A percentile compares a stretch with the other conserved stretches of the same genome.
phyloP scores from a whole-genome alignment of 2,888 invertebrate species.

The Chelonus formosanus region DNA sequence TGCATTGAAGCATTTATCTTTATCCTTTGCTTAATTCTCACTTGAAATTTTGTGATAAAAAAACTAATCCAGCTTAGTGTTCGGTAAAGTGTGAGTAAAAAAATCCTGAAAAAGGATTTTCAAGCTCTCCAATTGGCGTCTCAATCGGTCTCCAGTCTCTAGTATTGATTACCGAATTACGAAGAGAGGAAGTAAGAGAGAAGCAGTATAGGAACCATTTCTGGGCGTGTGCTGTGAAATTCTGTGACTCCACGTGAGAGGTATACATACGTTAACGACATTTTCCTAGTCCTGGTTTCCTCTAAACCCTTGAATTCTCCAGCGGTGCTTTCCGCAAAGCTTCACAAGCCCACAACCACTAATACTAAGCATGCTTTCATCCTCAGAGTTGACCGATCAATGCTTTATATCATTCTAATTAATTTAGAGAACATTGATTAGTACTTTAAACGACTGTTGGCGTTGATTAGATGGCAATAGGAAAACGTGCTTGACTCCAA shows the following conservation, averaged over 20 bases:
- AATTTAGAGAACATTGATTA: constrained; percentile 42
- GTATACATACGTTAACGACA: constrained; percentile 36
- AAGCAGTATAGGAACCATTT: constrained; percentile 12
- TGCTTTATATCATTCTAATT: constrained; percentile 42
- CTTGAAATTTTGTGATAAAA: neutral
- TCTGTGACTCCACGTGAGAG: constrained; percentile 11
- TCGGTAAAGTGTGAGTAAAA: neutral
- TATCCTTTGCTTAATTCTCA: neutral
- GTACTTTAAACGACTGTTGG: constrained; percentile 38
- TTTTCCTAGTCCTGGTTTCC: constrained; percentile 32
- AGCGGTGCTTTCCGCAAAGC: constrained; percentile 28
- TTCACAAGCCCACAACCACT: constrained; percentile 21
- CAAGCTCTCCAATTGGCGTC: constrained; percentile 14
- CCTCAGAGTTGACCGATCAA: constrained; percentile 6
- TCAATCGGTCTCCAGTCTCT: constrained; percentile 6
- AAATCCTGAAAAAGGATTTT: constrained; percentile 13
- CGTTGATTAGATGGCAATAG: constrained; percentile 5
- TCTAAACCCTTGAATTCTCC: constrained; percentile 40
- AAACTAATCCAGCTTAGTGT: constrained; percentile 7
- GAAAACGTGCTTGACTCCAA: neutral
- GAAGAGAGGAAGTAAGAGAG: constrained; percentile 15
- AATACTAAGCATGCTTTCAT: constrained; percentile 8
- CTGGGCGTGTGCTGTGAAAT: constrained; percentile 12
- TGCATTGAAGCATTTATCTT: no score
- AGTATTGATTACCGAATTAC: constrained; percentile 32